Evolutionary conservation across 2,113 vertebrate genomes (phyloP), one percentile per base, ranked within the genome.

Genomic region (Anseranas semipalmata): DNA sequence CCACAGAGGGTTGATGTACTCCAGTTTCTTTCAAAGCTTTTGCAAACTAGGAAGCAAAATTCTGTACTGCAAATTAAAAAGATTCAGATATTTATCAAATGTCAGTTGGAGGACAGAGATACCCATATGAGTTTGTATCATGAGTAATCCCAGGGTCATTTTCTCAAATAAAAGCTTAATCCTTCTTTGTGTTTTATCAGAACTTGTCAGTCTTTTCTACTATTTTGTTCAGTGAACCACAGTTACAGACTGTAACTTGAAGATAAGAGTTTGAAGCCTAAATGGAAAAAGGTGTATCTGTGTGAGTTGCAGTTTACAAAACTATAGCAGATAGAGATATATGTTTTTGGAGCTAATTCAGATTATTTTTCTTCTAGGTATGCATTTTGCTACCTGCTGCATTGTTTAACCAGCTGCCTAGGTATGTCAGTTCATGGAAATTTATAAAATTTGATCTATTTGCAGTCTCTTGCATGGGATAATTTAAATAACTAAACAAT

Each of bases 251-350:
- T 80, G 59, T 70, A 66, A 66, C 37, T 35, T 21, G 58, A 39
- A 95, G 88, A 81, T 93, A 88, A 91, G 90, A 67, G 37, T n/a
- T 77, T 55, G 48, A 91, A 76, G 45, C 53, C 37, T 70, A 87
- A 90, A 89, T n/a, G n/a, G 58, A 62, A 93, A 84, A 91, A 79
- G 27, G 32, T 66, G 5, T 72, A 73, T 60, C 89, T 89, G 0
- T 72, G 48, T 41, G 72, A 88, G 24, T 6, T 62, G 67, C 53
- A 37, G 30, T 50, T 59, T 87, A 46, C 66, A 46, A 37, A 73
- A 59, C 41, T n/a, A 12, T 0, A 62, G n/a, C 17, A 83, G 81
- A 77, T 80, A 79, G 43, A 78, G 12, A 92, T 83, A 89, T 39
- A 33, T 0, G 1, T 28, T 82, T 87, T n/a, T 70, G 45, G 77